Evolutionary conservation across 2,888 invertebrate species (phyloP).

Genomic region (Bembecia ichneumoniformis): DNA sequence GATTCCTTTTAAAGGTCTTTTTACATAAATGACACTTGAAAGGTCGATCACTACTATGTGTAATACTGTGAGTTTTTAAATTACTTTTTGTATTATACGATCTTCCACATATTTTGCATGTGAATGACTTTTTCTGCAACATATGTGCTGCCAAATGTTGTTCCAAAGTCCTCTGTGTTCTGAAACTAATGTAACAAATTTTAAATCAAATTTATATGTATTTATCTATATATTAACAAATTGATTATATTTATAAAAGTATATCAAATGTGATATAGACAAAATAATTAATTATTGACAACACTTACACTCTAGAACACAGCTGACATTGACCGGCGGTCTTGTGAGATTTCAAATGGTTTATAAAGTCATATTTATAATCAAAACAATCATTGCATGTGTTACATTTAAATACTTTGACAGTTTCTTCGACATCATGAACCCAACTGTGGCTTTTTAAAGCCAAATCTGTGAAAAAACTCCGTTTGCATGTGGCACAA

Average conservation of each 20-base stretch:
- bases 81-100: slow-evolving; percentile 80
- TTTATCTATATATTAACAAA: too few species aligned
- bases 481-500: slow-evolving; percentile 69
- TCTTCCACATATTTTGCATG: slow-evolving; percentile 77
- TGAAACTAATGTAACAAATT: slow-evolving; percentile 66
- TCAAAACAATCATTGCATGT: slow-evolving; percentile 75
- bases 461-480: slow-evolving; percentile 71
- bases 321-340: slow-evolving; percentile 76
- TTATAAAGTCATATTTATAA: slow-evolving; percentile 74
- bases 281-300: not conserved
- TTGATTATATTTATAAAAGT: too few species aligned
- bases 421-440: slow-evolving; percentile 39
- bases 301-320: slow-evolving; percentile 77
- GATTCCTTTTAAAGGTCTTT: slow-evolving; percentile 81
- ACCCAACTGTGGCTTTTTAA: slow-evolving; percentile 76
- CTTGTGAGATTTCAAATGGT: slow-evolving; percentile 76
- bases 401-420: slow-evolving; percentile 56
- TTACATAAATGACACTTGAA: slow-evolving; percentile 78
- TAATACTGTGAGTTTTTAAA: slow-evolving; percentile 78
- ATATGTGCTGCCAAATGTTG: slow-evolving; percentile 70
- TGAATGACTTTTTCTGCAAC: slow-evolving; percentile 18
- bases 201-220: not conserved
- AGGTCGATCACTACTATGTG: slow-evolving; percentile 78
- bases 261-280: too few species aligned
- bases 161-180: slow-evolving; percentile 75